phyloP scores from a whole-genome alignment of 2,113 vertebrate genomes.

The Neofelis nebulosa region DNA sequence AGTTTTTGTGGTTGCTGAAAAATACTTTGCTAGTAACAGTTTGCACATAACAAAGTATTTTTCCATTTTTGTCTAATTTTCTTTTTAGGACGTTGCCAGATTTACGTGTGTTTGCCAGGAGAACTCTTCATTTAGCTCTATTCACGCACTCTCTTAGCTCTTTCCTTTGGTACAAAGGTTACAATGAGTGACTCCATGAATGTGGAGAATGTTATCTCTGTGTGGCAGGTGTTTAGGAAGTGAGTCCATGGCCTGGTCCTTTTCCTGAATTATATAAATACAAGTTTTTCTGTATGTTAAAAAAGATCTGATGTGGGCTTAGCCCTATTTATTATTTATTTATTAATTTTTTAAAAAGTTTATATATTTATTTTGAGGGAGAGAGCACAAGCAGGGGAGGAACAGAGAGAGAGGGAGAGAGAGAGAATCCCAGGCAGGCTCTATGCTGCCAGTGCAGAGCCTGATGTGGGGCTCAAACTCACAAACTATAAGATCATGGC shows the following conservation, averaged over 20 bases:
- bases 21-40: constrained; percentile 19
- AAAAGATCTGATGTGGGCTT: not conserved
- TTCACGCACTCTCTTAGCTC: not conserved
- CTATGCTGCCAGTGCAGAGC: too few species aligned
- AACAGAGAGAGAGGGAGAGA: too few species aligned
- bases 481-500: too few species aligned
- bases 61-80: constrained; percentile 51
- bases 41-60: constrained; percentile 5
- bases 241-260: not conserved
- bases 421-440: too few species aligned
- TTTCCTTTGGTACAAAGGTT: not conserved
- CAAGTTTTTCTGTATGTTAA: not conserved
- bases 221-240: not conserved
- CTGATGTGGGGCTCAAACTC: too few species aligned
- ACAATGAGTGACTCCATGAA: not conserved
- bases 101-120: not conserved
- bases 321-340: not conserved
- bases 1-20: constrained; percentile 61
- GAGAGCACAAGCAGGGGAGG: too few species aligned
- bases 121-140: not conserved
- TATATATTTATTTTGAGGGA: too few species aligned
- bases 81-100: not conserved
- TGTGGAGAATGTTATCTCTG: not conserved
- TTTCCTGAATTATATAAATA: constrained; percentile 34
- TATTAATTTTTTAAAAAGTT: too few species aligned